Evolutionary conservation across 2,888 invertebrate genomes (phyloP).

Genomic region (Acanthopleura granulata): DNA sequence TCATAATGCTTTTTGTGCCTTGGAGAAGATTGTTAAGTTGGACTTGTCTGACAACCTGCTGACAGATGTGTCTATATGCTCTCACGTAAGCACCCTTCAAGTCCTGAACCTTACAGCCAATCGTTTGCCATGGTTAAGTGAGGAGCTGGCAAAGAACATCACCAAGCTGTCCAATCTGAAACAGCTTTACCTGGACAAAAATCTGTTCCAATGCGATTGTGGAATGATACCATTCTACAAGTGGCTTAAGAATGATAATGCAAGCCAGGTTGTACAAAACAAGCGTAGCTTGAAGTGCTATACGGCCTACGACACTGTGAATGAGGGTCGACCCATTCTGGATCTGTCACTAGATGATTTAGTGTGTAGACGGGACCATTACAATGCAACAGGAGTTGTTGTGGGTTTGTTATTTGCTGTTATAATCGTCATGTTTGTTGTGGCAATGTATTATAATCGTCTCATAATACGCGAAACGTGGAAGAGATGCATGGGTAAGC

Average conservation of each 20-base stretch:
- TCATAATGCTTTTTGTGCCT: constrained; percentile 35
- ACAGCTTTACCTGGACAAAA: constrained; percentile 32
- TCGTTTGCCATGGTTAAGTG: constrained; percentile 24
- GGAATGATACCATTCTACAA: constrained; percentile 35
- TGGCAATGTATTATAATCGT: neutral
- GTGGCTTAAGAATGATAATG: constrained; percentile 33
- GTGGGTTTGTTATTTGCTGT: neutral
- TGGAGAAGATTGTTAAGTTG: constrained; percentile 33
- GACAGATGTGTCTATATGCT: constrained; percentile 24
- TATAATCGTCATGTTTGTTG: neutral
- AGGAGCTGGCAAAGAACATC: constrained; percentile 29
- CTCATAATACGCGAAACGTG: neutral
- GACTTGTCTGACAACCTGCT: constrained; percentile 38
- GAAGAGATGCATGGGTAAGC: neutral
- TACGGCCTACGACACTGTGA: constrained; percentile 26
- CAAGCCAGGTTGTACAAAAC: neutral
- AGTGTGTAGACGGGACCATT: neutral
- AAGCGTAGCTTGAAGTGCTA: constrained; percentile 30
- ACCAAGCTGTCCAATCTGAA: constrained; percentile 25
- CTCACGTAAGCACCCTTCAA: constrained; percentile 32
- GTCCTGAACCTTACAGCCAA: constrained; percentile 41
- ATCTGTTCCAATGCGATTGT: constrained; percentile 45
- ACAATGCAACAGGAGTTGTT: constrained; percentile 15
- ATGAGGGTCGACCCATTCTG: constrained; percentile 8
- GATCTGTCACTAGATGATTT: constrained; percentile 20